A percentile compares a stretch with the other conserved stretches of the same genome.
Conservation (phyloP, 2,888 invertebrate species). For the Drosophila phalerata region DNA sequence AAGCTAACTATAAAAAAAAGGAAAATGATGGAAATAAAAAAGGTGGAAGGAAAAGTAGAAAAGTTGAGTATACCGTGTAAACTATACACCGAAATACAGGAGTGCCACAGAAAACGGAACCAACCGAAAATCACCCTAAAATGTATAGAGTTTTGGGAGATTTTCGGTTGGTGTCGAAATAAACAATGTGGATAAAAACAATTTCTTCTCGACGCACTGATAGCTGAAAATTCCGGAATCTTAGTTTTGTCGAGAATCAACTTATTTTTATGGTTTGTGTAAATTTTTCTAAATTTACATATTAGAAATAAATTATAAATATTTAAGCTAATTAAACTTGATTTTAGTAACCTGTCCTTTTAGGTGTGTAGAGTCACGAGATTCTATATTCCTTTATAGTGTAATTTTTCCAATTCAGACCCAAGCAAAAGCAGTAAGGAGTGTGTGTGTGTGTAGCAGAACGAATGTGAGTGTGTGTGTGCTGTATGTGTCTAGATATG, state of each 20-base stretch:
- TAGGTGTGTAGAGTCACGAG: background rate
- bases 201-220: background rate
- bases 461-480: conserved; percentile 7
- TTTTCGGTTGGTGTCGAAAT: too few relatives aligned
- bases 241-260: too few relatives aligned
- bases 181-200: too few relatives aligned
- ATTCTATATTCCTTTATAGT: conserved; percentile 32
- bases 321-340: too few relatives aligned
- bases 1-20: conserved; percentile 29
- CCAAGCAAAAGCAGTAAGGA: conserved; percentile 16
- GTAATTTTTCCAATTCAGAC: conserved; percentile 28
- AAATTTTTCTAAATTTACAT: too few relatives aligned
- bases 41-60: background rate
- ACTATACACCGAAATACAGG: too few relatives aligned
- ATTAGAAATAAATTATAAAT: too few relatives aligned
- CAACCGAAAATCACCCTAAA: too few relatives aligned
- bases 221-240: background rate
- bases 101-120: too few relatives aligned
- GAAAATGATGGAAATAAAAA: background rate
- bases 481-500: conserved; percentile 1
- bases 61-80: background rate
- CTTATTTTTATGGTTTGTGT: too few relatives aligned
- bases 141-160: too few relatives aligned
- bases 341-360: background rate
- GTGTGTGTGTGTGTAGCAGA: conserved; percentile 10